Evolutionary conservation across 2,797 vertebrate genomes (phyloP), one percentile per base, ranked within the genome.

Genomic region (Numenius phaeopus): DNA sequence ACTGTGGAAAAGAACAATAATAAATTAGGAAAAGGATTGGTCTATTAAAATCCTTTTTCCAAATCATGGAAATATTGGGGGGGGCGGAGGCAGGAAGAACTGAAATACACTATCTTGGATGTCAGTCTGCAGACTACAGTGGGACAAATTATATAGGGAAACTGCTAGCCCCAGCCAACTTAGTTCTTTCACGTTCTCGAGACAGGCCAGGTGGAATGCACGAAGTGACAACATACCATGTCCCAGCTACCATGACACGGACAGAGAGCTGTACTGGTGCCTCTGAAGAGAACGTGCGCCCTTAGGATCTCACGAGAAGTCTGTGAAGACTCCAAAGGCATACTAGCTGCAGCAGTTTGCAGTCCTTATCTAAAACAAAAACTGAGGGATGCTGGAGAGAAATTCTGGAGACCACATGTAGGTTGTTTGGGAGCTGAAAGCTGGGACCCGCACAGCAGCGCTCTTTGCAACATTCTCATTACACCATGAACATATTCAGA

Each of bases 321-420:
- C 39, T 62, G 34, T 2, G 3, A n/a, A 77, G 50, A 47, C 21
- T 54, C 59, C 64, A 37, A 42, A 83, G 32, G 54, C 20, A n/a
- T 2, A 3, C 9, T 11, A 39, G 37, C 0, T 0, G 9, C 10
- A 77, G 32, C 10, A 44, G 29, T 32, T 18, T 70, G 12, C 42
- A 66, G 47, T 32, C 30, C 6, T 54, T n/a, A 11, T 10, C 34
- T 1, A 39, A 69, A 54, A 32, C 8, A 39, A 40, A 59, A 37
- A 6, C 5, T 26, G 24, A 65, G 10, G 22, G 77, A 76, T 5
- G 11, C 11, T 40, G 32, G 21, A 61, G 24, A 66, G 50, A 69
- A 76, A 20, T 37, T 73, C 22, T 27, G 34, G 30, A 85, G 17
- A 49, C 1, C 10, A 90, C 77, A 77, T 8, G 20, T 1, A 37